Conservation (phyloP, 2,888 invertebrate genomes). For the Pseudococcus longispinus region DNA sequence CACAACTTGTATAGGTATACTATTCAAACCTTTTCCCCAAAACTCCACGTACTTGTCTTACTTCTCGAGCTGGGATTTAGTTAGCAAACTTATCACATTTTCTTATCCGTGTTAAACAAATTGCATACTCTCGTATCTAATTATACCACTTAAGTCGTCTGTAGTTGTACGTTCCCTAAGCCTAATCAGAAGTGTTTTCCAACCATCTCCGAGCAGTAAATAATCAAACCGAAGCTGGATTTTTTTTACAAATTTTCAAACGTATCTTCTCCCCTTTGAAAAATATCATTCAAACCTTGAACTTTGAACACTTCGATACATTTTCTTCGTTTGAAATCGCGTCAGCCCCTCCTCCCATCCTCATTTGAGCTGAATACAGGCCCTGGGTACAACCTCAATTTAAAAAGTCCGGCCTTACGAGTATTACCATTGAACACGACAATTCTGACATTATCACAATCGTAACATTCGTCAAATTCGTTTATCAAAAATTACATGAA, state of each 20-base stretch:
- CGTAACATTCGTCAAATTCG: neutral
- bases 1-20: neutral
- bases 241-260: neutral
- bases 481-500: neutral
- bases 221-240: neutral
- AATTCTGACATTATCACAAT: neutral
- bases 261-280: neutral
- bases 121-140: constrained; percentile 3
- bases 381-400: neutral
- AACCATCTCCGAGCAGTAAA: neutral
- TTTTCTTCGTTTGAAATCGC: too few relatives aligned
- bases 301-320: too few relatives aligned
- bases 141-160: neutral
- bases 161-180: neutral
- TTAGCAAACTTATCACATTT: constrained; percentile 17
- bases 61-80: neutral
- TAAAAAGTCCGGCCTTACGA: neutral
- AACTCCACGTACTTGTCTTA: neutral
- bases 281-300: too few relatives aligned
- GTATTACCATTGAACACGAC: neutral
- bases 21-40: neutral
- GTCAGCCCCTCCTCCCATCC: too few relatives aligned
- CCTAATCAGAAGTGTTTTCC: neutral
- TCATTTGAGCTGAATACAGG: too few relatives aligned
- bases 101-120: constrained; percentile 30